Evolutionary conservation across 2,113 vertebrate species (phyloP).

Genomic region (Solea senegalensis): DNA sequence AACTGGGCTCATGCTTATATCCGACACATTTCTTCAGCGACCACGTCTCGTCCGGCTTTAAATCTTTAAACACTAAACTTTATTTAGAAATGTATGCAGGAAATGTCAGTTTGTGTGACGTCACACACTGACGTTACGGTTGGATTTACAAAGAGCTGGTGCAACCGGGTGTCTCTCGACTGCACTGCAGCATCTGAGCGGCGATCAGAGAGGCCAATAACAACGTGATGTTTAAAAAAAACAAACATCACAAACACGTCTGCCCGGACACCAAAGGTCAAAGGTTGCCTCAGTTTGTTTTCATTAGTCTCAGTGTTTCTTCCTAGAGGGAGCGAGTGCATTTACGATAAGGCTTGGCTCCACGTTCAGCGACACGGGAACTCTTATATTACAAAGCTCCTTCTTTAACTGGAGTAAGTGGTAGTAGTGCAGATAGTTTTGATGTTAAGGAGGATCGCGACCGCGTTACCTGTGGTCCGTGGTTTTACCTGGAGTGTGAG

Average conservation of each 20-base stretch:
- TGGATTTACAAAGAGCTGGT: slow-evolving; percentile 2
- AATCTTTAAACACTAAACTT: too few species aligned
- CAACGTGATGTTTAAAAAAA: not conserved
- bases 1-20: too few species aligned
- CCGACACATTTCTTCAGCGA: too few species aligned
- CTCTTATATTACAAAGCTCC: slow-evolving; percentile 35
- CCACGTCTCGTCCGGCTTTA: too few species aligned
- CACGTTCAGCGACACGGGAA: slow-evolving; percentile 21
- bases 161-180: not conserved
- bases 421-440: slow-evolving; percentile 30
- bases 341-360: slow-evolving; percentile 16
- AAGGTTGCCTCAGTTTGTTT: slow-evolving; percentile 27
- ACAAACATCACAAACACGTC: not conserved
- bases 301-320: slow-evolving; percentile 34
- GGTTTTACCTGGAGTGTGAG: slow-evolving; percentile 34
- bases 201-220: slow-evolving; percentile 16
- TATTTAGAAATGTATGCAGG: not conserved
- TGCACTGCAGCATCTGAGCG: not conserved
- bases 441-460: slow-evolving; percentile 23
- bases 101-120: not conserved
- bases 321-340: slow-evolving; percentile 15
- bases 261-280: not conserved
- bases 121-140: not conserved
- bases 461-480: slow-evolving; percentile 47
- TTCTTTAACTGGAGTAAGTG: slow-evolving; percentile 36